Evolutionary conservation across 2,113 vertebrate species (phyloP).

Genomic region (Gnathonemus echidnorhynchus): DNA sequence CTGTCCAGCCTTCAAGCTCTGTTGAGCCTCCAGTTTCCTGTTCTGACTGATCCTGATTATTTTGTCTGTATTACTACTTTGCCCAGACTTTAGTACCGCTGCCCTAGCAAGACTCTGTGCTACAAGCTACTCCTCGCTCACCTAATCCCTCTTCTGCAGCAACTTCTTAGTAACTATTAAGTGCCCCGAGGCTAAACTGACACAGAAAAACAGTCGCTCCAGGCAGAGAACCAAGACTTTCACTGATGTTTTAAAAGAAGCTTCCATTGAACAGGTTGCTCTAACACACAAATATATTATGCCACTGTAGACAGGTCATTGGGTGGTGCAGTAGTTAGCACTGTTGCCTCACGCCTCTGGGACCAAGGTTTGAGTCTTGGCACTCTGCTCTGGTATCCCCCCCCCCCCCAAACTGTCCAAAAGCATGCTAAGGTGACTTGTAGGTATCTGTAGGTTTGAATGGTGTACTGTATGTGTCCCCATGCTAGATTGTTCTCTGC

Average conservation of each 20-base stretch:
- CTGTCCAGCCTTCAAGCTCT: neutral
- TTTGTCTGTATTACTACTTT: neutral
- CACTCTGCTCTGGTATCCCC: neutral
- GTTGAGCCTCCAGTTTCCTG: neutral
- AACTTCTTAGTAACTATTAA: neutral
- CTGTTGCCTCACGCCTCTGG: neutral
- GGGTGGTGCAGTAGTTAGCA: neutral
- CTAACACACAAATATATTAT: neutral
- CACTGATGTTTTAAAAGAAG: neutral
- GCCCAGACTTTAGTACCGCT: neutral
- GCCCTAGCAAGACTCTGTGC: neutral
- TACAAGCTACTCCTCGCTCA: neutral
- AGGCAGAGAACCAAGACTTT: neutral
- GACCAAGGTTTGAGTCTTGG: neutral
- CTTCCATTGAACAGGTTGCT: neutral
- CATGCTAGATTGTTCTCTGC: neutral
- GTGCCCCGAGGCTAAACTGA: neutral
- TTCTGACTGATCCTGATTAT: neutral
- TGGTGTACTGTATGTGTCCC: neutral
- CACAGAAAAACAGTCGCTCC: neutral
- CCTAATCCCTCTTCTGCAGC: neutral
- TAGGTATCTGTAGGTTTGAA: neutral
- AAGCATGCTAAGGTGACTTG: neutral
- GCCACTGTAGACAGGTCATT: neutral
- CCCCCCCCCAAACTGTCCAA: neutral